Percentiles rank a stretch among this genome's conserved stretches.
These are phyloP conservation scores for Heterodera filipjevi DNA, from an alignment of 2,888 invertebrate species.

Conservation along the genomic window DNA sequence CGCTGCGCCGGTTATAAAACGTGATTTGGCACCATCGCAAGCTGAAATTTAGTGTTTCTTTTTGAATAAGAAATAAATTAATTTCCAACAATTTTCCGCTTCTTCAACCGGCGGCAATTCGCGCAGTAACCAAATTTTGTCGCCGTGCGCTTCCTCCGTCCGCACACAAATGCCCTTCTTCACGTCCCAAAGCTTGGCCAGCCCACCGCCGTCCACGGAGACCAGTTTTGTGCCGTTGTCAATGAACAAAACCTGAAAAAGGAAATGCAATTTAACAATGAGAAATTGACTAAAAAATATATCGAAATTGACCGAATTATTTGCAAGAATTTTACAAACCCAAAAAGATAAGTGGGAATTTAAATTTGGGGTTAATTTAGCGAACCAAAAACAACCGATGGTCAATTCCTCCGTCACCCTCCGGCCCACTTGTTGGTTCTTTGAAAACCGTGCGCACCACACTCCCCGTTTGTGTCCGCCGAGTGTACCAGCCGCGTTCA, in stretches of 20 bases:
- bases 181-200: slow-evolving; percentile 81
- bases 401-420: no score
- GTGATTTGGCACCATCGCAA: slow-evolving; percentile 36
- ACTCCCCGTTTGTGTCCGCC: slow-evolving; percentile 88
- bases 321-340: no score
- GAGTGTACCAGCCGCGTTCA: slow-evolving; percentile 59
- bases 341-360: no score
- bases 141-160: slow-evolving; percentile 84
- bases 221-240: slow-evolving; percentile 57
- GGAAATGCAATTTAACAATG: no score
- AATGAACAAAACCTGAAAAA: slow-evolving; percentile 51
- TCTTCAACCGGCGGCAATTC: slow-evolving; percentile 66
- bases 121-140: slow-evolving; percentile 72
- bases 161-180: slow-evolving; percentile 83
- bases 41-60: no score
- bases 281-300: no score
- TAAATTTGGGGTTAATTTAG: no score
- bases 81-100: not conserved
- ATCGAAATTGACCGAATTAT: no score
- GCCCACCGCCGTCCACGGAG: slow-evolving; percentile 77
- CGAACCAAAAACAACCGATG: no score
- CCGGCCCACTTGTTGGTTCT: slow-evolving; percentile 79
- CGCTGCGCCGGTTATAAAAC: slow-evolving; percentile 52
- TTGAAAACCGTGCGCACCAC: slow-evolving; percentile 91
- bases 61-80: not conserved